Percentiles rank a stretch among this genome's conserved stretches.
phyloP scores from a whole-genome alignment of 1,140 invertebrate genomes.

The Steinernema feltiae region DNA sequence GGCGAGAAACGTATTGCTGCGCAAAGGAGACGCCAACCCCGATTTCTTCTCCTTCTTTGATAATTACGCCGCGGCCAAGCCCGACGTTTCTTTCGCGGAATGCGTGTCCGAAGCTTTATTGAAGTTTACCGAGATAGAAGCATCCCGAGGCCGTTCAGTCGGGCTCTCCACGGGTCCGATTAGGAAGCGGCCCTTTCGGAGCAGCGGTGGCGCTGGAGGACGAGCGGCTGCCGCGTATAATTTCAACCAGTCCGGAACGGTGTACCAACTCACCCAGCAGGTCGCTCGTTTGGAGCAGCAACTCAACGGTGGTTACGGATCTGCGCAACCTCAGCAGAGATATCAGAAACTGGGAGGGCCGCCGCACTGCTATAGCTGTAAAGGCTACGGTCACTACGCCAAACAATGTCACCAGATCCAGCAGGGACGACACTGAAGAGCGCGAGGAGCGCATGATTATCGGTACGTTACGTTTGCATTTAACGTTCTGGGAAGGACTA shows the following conservation, averaged over 20 bases:
- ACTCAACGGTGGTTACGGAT: neutral
- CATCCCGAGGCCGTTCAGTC: neutral
- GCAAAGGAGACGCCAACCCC: neutral
- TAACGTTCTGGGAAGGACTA: neutral
- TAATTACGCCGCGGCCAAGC: neutral
- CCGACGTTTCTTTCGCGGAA: neutral
- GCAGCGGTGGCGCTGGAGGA: neutral
- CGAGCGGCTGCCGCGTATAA: neutral
- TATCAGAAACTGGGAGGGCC: neutral
- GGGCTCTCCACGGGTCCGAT: neutral
- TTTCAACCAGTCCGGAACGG: too few species aligned
- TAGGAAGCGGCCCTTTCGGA: neutral
- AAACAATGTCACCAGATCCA: neutral
- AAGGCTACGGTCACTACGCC: neutral
- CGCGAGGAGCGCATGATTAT: neutral
- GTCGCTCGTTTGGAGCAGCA: neutral
- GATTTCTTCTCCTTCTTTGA: neutral
- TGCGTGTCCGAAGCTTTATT: neutral
- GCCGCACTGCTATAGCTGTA: neutral
- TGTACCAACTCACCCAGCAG: neutral
- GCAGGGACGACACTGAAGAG: neutral
- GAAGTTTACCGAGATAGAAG: neutral
- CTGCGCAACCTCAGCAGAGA: neutral
- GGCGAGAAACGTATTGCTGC: neutral
- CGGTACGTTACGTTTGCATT: neutral